Percentiles rank a stretch among this genome's conserved stretches.
These are phyloP conservation scores for Hemiscyllium ocellatum DNA, from an alignment of 2,113 vertebrate species.

Conservation along the genomic window DNA sequence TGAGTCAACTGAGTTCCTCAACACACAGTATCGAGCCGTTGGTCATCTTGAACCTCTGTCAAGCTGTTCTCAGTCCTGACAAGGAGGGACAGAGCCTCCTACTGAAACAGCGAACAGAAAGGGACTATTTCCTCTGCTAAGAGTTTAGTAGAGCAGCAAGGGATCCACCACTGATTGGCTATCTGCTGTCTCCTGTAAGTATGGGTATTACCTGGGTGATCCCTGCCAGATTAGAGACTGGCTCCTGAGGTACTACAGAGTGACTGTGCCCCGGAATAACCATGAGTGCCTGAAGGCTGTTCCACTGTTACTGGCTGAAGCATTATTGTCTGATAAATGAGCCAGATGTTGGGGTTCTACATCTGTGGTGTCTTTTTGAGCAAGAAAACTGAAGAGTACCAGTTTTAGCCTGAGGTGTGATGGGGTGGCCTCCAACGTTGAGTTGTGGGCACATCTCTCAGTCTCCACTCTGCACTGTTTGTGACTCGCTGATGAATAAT, in stretches of 20 bases:
- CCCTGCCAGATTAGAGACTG: not conserved
- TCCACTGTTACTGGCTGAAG: not conserved
- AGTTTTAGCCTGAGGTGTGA: not conserved
- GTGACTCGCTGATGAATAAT: conserved; percentile 43
- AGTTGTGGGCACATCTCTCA: not conserved
- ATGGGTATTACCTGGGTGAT: not conserved
- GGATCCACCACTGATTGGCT: not conserved
- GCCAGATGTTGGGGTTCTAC: too few species aligned
- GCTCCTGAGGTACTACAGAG: not conserved
- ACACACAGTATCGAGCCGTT: not conserved
- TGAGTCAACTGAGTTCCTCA: not conserved
- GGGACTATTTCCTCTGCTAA: not conserved
- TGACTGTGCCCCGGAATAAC: too few species aligned
- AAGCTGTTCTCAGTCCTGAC: not conserved
- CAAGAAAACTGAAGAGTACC: not conserved
- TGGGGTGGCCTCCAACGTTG: too few species aligned
- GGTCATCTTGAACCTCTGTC: not conserved
- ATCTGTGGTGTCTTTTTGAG: not conserved
- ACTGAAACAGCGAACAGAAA: not conserved
- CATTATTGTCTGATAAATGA: not conserved
- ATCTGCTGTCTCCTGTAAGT: not conserved
- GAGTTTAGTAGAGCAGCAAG: not conserved
- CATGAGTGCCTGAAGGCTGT: not conserved
- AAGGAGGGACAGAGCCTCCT: not conserved
- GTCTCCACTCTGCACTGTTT: not conserved